Conservation (phyloP, 2,113 vertebrate genomes). For the Arizona elegans region DNA sequence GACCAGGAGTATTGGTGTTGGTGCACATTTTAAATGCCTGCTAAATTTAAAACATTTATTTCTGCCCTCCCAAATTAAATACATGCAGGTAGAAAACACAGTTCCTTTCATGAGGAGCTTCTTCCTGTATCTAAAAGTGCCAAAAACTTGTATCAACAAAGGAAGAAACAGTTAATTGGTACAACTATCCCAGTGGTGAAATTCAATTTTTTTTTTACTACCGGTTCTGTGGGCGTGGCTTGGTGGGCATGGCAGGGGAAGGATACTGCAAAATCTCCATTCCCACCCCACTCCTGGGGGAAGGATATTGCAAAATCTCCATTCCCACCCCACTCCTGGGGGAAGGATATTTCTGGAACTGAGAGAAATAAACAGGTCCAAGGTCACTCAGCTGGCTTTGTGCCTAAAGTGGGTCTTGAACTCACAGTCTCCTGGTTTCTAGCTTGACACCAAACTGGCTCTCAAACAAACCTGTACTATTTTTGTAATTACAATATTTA, state of each 20-base stretch:
- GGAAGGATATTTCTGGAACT: neutral
- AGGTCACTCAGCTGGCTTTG: neutral
- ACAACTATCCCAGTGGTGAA: neutral
- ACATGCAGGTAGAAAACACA: neutral
- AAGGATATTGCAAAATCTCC: too few species aligned
- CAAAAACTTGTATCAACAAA: neutral
- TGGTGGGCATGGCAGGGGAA: too few species aligned
- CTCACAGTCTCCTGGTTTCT: neutral
- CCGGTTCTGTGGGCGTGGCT: too few species aligned
- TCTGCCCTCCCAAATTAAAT: neutral
- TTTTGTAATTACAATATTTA: slow-evolving; percentile 29
- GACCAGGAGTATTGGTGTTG: neutral
- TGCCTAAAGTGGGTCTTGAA: neutral
- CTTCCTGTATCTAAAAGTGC: neutral
- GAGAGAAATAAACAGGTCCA: neutral
- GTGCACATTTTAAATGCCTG: neutral
- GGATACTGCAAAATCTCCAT: too few species aligned
- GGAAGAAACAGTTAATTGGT: neutral
- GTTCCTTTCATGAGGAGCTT: neutral
- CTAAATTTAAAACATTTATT: neutral
- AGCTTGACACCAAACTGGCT: neutral
- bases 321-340: too few species aligned
- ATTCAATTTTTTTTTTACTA: too few species aligned
- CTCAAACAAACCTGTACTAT: neutral
- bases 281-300: too few species aligned